These are phyloP conservation scores for Hexactinellida sp. DNA, from an alignment of 37 sponge, comb jelly and placozoan genomes.

Conservation along the genomic window DNA sequence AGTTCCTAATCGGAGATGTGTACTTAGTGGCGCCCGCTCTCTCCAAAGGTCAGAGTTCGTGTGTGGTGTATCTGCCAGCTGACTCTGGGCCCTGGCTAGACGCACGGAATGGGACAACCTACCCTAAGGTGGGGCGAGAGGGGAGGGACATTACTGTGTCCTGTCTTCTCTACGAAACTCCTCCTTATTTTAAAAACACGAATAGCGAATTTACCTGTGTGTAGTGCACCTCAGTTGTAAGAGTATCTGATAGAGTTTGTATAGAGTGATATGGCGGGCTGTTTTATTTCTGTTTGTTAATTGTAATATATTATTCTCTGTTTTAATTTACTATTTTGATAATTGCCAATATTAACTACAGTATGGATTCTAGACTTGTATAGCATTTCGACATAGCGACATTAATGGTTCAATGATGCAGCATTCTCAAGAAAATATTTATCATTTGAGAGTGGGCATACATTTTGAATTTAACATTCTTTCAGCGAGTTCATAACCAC, in stretches of 20 bases:
- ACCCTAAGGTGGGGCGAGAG: not conserved
- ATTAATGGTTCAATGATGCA: too few relatives aligned
- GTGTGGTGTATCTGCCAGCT: conserved; percentile 18
- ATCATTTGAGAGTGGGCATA: too few relatives aligned
- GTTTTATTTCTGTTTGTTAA: not conserved
- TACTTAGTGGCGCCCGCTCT: conserved; percentile 57
- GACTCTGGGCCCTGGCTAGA: not conserved
- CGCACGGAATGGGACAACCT: not conserved
- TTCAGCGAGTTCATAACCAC: too few relatives aligned
- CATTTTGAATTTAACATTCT: too few relatives aligned
- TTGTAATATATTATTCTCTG: too few relatives aligned
- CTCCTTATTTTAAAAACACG: not conserved
- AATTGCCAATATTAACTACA: not conserved
- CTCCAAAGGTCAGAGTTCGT: not conserved
- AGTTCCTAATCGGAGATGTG: conserved; percentile 64
- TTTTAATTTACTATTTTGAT: too few relatives aligned
- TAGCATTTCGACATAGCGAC: too few relatives aligned
- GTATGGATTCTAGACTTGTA: too few relatives aligned
- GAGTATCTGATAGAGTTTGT: not conserved
- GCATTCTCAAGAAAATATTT: too few relatives aligned
- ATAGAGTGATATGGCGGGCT: not conserved
- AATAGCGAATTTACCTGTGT: not conserved
- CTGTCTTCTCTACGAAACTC: not conserved
- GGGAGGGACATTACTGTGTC: not conserved
- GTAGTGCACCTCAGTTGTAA: not conserved